Conservation (phyloP, 2,888 invertebrate species). For the Andrena camellia region DNA sequence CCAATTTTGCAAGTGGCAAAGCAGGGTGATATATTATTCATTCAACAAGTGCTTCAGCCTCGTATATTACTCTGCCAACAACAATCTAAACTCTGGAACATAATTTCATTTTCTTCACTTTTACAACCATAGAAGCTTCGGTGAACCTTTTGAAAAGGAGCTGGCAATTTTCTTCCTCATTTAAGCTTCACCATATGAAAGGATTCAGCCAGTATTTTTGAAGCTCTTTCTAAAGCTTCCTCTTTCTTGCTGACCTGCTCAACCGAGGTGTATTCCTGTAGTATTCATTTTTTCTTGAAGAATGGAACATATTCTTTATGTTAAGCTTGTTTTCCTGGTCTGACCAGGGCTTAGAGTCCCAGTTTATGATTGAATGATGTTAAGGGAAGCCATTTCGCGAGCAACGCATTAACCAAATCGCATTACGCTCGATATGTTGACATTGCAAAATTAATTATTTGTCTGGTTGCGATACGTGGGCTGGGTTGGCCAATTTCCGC, state of each 20-base stretch:
- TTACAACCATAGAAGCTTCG: not conserved
- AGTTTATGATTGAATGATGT: slow-evolving; percentile 39
- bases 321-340: slow-evolving; percentile 39
- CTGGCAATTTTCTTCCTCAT: slow-evolving; percentile 10
- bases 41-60: slow-evolving; percentile 1
- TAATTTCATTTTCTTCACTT: not conserved
- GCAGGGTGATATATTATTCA: not conserved
- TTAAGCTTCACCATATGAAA: not conserved
- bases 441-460: slow-evolving; percentile 24
- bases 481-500: not conserved
- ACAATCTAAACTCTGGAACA: slow-evolving; percentile 1
- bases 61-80: not conserved
- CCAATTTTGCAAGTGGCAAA: not conserved
- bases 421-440: slow-evolving; percentile 15
- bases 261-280: not conserved
- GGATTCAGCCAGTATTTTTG: not conserved
- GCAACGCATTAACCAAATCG: slow-evolving; percentile 38
- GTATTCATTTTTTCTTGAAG: not conserved
- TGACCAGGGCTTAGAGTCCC: slow-evolving; percentile 9
- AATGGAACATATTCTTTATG: not conserved
- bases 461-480: not conserved
- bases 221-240: not conserved
- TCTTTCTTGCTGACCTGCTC: not conserved
- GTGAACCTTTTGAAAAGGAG: not conserved
- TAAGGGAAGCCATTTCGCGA: slow-evolving; percentile 34